A percentile compares a stretch with the other conserved stretches of the same genome.
These are phyloP conservation scores for Bettongia penicillata DNA, from an alignment of 2,113 vertebrate genomes.

Conservation along the genomic window DNA sequence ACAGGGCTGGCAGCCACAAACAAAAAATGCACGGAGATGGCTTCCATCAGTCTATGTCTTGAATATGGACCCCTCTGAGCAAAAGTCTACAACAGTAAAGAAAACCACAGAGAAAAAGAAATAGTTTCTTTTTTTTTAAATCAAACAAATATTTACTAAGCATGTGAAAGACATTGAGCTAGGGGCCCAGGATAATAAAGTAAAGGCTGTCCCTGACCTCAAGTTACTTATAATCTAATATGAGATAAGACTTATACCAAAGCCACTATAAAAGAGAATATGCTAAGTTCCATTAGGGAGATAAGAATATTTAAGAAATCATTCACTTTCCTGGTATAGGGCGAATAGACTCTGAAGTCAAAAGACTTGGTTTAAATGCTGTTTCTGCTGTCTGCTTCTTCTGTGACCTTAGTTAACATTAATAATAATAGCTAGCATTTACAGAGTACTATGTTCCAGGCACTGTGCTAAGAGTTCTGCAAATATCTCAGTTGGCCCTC, in stretches of 20 bases:
- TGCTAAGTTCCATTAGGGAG: not conserved
- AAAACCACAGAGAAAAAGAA: not conserved
- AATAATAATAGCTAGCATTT: not conserved
- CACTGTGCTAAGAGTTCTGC: not conserved
- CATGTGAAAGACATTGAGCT: not conserved
- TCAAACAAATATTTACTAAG: not conserved
- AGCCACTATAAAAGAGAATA: not conserved
- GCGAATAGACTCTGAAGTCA: not conserved
- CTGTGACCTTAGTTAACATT: not conserved
- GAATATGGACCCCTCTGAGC: slow-evolving; percentile 17
- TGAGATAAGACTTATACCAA: not conserved
- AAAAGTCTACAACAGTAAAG: not conserved
- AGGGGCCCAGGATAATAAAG: not conserved
- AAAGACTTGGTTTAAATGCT: not conserved
- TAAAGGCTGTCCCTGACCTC: not conserved
- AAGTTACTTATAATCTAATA: not conserved
- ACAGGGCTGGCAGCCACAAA: not conserved
- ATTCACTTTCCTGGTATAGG: not conserved
- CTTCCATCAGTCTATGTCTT: slow-evolving; percentile 4
- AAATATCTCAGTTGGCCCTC: not conserved
- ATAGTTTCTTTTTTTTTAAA: not conserved
- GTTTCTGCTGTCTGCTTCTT: not conserved
- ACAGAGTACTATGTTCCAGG: not conserved
- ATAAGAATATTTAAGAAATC: not conserved
- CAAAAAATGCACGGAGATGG: not conserved